Evolutionary conservation across 2,888 invertebrate genomes (phyloP).

Genomic region (Ceramica pisi): DNA sequence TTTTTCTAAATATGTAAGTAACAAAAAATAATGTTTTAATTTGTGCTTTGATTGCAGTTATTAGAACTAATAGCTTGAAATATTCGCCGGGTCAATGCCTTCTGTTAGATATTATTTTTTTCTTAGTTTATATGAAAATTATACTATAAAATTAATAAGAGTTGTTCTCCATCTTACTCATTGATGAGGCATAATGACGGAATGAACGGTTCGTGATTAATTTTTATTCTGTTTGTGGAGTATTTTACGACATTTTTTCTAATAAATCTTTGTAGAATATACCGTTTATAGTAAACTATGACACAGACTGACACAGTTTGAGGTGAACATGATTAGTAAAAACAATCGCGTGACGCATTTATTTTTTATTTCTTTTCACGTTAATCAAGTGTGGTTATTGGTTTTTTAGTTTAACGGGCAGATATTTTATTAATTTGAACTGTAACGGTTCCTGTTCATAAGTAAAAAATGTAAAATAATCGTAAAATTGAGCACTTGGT

Average conservation of each 20-base stretch:
- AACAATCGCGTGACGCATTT: constrained; percentile 29
- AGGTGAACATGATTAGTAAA: constrained; percentile 10
- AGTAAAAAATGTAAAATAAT: neutral
- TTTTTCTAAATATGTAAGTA: constrained; percentile 4
- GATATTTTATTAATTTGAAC: too few species aligned
- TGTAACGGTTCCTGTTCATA: neutral
- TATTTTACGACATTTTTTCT: constrained; percentile 38
- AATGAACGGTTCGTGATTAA: constrained; percentile 34
- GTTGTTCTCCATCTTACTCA: constrained; percentile 19
- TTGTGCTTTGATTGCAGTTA: constrained; percentile 32
- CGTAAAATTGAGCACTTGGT: neutral
- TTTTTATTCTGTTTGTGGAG: constrained; percentile 34
- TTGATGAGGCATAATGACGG: constrained; percentile 56
- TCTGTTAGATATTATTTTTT: constrained; percentile 32
- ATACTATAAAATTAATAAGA: constrained; percentile 45
- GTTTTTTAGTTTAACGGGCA: neutral
- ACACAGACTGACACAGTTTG: constrained; percentile 31
- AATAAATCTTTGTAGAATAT: constrained; percentile 21
- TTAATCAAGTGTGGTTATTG: neutral
- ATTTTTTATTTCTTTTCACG: neutral
- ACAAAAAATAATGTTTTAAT: constrained; percentile 44
- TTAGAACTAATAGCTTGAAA: constrained; percentile 41
- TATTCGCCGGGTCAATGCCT: constrained; percentile 49
- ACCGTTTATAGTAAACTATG: constrained; percentile 45
- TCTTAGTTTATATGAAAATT: constrained; percentile 42